Evolutionary conservation across 1,140 invertebrate species (phyloP).

Genomic region (Orchestia grillus): DNA sequence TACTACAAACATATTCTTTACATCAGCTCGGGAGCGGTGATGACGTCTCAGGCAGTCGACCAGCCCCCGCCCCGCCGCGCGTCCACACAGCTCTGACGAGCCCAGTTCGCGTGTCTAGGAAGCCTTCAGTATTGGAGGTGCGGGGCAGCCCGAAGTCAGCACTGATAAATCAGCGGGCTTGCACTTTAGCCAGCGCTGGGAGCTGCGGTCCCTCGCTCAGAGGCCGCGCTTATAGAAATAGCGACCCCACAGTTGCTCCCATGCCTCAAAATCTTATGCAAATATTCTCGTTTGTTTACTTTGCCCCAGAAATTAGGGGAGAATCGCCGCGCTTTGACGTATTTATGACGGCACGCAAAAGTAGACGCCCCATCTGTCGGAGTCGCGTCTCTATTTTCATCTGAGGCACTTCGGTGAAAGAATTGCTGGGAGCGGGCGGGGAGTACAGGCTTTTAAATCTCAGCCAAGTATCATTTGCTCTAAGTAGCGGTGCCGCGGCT

Average conservation of each 20-base stretch:
- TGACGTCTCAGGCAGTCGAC: neutral
- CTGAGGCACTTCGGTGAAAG: neutral
- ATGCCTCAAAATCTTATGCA: neutral
- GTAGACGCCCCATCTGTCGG: neutral
- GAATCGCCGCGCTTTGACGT: neutral
- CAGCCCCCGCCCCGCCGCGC: neutral
- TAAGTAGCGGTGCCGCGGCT: neutral
- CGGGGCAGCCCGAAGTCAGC: neutral
- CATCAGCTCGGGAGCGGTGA: neutral
- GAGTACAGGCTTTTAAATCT: neutral
- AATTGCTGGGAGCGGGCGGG: neutral
- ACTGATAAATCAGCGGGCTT: neutral
- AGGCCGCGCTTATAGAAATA: neutral
- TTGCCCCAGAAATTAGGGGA: neutral
- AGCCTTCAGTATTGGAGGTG: neutral
- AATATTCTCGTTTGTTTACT: constrained; percentile 2
- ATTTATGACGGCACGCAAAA: neutral
- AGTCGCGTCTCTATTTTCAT: neutral
- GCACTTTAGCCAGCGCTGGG: neutral
- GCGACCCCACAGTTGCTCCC: neutral
- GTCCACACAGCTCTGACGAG: neutral
- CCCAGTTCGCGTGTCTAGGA: neutral
- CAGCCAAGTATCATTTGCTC: neutral
- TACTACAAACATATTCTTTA: neutral
- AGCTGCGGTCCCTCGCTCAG: neutral